Evolutionary conservation across 64 coral and sea anemone genomes (phyloP).

Genomic region (Dendrophyllia cribrosa): DNA sequence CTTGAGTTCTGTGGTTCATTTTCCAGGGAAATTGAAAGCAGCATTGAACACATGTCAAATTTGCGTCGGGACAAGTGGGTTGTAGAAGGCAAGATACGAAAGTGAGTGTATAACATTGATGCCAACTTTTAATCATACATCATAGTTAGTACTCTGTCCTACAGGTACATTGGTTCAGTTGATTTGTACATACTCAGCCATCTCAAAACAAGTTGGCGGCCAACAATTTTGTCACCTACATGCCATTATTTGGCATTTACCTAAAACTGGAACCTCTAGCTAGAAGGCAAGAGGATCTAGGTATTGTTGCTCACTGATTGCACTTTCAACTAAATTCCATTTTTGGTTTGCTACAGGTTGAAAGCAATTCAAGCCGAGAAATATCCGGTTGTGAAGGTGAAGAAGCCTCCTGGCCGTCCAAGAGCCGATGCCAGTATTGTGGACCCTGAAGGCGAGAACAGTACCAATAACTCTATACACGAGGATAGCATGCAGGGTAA

Average conservation of each 20-base stretch:
- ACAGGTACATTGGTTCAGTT: no score
- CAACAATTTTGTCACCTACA: no score
- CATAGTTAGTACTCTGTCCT: no score
- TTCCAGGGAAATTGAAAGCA: conserved; percentile 95
- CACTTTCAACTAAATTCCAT: no score
- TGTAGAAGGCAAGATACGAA: conserved; percentile 93
- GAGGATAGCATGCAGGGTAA: conserved; percentile 76
- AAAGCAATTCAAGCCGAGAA: conserved; percentile 96
- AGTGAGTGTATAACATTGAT: conserved; percentile 69
- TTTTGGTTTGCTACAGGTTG: conserved; percentile 38
- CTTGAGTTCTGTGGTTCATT: background rate
- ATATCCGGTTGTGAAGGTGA: conserved; percentile 93
- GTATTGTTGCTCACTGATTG: no score
- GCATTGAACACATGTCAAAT: conserved; percentile 96
- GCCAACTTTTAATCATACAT: background rate
- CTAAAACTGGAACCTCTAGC: no score
- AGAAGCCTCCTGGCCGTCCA: conserved; percentile 89
- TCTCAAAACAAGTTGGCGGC: no score
- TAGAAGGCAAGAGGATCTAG: no score
- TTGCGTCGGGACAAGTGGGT: conserved; percentile 96
- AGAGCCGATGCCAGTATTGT: conserved; percentile 66
- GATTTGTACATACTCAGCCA: no score
- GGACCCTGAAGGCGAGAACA: conserved; percentile 80
- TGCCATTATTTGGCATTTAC: no score
- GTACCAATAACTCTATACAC: conserved; percentile 66